phyloP scores from a whole-genome alignment of 2,888 invertebrate species.

The Catocala sponsa region DNA sequence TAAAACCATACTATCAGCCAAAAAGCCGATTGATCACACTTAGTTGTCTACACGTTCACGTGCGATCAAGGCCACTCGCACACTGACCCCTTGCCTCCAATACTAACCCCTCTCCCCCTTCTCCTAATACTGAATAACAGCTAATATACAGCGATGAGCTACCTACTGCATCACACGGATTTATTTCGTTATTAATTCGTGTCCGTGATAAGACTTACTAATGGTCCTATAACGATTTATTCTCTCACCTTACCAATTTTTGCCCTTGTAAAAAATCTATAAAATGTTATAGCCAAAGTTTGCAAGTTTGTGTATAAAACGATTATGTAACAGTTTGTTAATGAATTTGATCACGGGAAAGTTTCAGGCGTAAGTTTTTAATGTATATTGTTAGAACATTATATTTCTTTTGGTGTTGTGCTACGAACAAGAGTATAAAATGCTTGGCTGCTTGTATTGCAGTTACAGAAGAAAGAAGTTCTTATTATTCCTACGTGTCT shows the following conservation, averaged over 20 bases:
- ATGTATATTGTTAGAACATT: slow-evolving; percentile 18
- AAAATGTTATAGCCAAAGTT: slow-evolving; percentile 37
- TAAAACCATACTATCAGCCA: slow-evolving; percentile 21
- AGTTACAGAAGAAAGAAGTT: too few species aligned
- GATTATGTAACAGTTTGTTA: slow-evolving; percentile 48
- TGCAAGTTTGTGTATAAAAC: slow-evolving; percentile 39
- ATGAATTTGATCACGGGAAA: slow-evolving; percentile 48
- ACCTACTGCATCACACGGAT: slow-evolving; percentile 50
- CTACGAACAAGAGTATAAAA: too few species aligned
- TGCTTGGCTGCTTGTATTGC: too few species aligned
- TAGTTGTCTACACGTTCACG: slow-evolving; percentile 34
- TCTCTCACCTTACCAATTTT: slow-evolving; percentile 8
- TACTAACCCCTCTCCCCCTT: not conserved
- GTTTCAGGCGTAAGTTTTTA: slow-evolving; percentile 16
- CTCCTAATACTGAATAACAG: slow-evolving; percentile 41
- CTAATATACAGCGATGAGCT: slow-evolving; percentile 51
- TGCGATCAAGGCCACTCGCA: slow-evolving; percentile 35
- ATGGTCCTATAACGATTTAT: slow-evolving; percentile 27
- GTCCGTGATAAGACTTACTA: slow-evolving; percentile 49
- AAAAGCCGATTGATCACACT: slow-evolving; percentile 36
- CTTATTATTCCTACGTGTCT: too few species aligned
- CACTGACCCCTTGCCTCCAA: not conserved
- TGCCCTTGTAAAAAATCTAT: slow-evolving; percentile 28
- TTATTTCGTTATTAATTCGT: slow-evolving; percentile 54
- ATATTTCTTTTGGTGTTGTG: not conserved